A percentile compares a stretch with the other conserved stretches of the same genome.
Conservation (phyloP, 2,113 vertebrate genomes). For the Sminthopsis crassicaudata region DNA sequence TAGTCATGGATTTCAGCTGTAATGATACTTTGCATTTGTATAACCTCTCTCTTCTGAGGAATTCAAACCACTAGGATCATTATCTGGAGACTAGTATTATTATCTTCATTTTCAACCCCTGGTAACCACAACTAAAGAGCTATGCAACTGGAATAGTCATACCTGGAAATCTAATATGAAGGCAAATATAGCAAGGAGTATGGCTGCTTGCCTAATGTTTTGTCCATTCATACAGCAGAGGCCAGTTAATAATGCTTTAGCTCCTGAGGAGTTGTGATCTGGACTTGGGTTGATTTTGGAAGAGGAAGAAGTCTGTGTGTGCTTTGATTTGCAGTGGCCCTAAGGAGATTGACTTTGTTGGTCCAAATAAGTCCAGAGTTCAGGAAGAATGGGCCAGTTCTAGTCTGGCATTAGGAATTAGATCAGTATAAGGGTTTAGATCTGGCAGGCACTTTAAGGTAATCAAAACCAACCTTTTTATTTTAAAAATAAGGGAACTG, state of each 20-base stretch:
- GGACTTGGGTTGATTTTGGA: neutral
- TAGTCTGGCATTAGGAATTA: neutral
- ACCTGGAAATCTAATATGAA: slow-evolving; percentile 66
- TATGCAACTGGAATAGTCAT: slow-evolving; percentile 75
- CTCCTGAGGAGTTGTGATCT: neutral
- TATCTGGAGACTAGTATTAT: slow-evolving; percentile 77
- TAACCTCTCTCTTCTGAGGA: slow-evolving; percentile 67
- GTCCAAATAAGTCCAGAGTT: neutral
- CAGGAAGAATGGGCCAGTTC: neutral
- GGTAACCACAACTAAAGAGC: slow-evolving; percentile 73
- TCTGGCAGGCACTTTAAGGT: neutral
- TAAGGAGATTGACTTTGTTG: neutral
- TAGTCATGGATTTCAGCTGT: slow-evolving; percentile 72
- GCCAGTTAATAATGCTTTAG: neutral
- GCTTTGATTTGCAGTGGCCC: neutral
- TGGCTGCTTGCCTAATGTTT: neutral
- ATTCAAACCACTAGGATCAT: slow-evolving; percentile 65
- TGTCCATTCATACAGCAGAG: neutral
- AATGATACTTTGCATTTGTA: slow-evolving; percentile 69
- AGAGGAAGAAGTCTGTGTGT: neutral
- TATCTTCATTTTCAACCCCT: slow-evolving; percentile 73
- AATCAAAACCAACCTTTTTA: neutral
- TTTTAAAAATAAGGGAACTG: neutral
- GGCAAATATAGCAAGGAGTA: slow-evolving; percentile 10
- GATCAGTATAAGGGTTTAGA: neutral